These are phyloP conservation scores for Cossypha caffra DNA, from an alignment of 2,797 vertebrate genomes.

Conservation along the genomic window DNA sequence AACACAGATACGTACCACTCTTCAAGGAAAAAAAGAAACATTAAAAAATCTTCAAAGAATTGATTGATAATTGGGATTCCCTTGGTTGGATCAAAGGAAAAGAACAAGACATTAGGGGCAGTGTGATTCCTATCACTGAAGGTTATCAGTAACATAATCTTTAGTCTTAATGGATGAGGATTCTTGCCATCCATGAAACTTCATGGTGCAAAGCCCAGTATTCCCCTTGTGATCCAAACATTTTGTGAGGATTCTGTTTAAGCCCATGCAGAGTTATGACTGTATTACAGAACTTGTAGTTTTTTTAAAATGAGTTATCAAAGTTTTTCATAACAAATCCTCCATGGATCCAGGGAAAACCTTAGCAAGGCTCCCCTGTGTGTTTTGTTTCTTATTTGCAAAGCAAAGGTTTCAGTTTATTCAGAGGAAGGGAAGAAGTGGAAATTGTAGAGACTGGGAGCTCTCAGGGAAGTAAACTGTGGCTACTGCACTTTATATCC, in stretches of 20 bases:
- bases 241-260: neutral
- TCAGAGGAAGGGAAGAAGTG: neutral
- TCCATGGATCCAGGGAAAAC: neutral
- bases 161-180: neutral
- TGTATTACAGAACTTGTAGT: neutral
- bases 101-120: neutral
- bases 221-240: neutral
- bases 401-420: neutral
- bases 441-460: neutral
- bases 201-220: neutral
- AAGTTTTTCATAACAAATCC: neutral
- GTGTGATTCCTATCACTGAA: neutral
- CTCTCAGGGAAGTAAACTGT: neutral
- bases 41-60: neutral
- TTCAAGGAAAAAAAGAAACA: neutral
- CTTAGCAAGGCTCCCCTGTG: neutral
- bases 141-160: neutral
- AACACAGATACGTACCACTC: neutral
- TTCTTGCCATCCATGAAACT: neutral
- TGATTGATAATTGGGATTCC: neutral
- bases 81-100: neutral
- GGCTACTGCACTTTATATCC: neutral
- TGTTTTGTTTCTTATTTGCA: neutral
- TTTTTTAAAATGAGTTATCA: neutral
- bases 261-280: neutral